phyloP scores from a whole-genome alignment of 2,113 vertebrate genomes.

The Eurystomus gularis region DNA sequence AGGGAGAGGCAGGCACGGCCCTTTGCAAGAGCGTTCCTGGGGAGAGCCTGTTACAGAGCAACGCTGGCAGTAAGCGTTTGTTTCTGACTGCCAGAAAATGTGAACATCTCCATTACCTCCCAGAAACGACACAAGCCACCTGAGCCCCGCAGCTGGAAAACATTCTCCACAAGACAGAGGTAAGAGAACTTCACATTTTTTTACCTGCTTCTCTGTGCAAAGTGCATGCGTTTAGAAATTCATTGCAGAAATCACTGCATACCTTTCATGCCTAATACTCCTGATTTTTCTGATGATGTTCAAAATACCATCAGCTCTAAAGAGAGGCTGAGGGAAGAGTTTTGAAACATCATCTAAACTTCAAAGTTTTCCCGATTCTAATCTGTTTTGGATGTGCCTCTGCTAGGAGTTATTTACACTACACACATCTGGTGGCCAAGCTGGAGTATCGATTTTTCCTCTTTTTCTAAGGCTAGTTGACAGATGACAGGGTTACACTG shows the following conservation, averaged over 20 bases:
- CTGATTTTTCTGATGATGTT: not conserved
- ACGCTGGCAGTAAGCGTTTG: not conserved
- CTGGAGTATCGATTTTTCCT: not conserved
- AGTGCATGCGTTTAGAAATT: not conserved
- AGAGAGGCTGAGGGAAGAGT: not conserved
- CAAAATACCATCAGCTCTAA: not conserved
- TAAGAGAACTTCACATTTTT: slow-evolving; percentile 19
- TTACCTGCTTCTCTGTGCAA: not conserved
- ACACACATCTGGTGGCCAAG: not conserved
- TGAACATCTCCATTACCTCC: not conserved
- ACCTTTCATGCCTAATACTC: not conserved
- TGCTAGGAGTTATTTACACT: not conserved
- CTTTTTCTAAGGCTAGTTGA: not conserved
- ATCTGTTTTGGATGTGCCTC: not conserved
- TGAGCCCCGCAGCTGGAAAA: not conserved
- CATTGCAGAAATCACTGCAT: not conserved
- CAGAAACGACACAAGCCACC: not conserved
- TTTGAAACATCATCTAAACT: not conserved
- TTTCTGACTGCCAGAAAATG: not conserved
- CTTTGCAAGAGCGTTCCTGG: not conserved
- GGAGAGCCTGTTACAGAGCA: not conserved
- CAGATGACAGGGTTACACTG: not conserved
- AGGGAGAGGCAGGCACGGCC: not conserved
- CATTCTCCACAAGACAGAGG: not conserved
- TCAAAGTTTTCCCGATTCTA: not conserved